These are phyloP conservation scores for Thripadectes ignobilis DNA, from an alignment of 2,797 vertebrate species.

Conservation along the genomic window DNA sequence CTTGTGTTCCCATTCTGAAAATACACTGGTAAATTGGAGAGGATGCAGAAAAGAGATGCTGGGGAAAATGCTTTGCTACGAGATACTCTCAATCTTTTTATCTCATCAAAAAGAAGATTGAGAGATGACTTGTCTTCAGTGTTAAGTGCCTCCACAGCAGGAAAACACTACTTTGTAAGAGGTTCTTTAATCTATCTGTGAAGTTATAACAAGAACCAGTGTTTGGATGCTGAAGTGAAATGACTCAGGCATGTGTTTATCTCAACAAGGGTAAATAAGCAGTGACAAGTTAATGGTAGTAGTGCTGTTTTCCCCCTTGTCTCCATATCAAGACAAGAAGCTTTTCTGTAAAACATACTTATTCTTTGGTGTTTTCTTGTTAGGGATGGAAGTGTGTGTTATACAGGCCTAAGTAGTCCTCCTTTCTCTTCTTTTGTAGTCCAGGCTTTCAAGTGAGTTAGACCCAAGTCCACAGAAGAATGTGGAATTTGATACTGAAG, in stretches of 20 bases:
- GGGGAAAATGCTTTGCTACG: neutral
- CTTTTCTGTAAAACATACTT: neutral
- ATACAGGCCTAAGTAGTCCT: neutral
- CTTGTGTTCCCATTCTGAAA: neutral
- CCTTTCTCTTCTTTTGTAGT: neutral
- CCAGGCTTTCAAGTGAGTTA: neutral
- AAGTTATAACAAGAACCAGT: neutral
- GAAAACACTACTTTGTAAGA: conserved; percentile 3
- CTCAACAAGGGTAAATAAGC: conserved; percentile 21
- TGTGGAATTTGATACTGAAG: neutral
- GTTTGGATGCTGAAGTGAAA: conserved; percentile 13
- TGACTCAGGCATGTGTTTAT: neutral
- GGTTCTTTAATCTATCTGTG: conserved; percentile 17
- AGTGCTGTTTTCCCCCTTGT: neutral
- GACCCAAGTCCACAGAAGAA: neutral
- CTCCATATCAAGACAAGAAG: neutral
- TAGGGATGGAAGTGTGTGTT: neutral
- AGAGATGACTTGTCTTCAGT: neutral
- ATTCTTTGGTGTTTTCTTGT: neutral
- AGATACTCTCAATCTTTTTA: conserved; percentile 15
- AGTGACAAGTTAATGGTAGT: neutral
- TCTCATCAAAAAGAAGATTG: conserved; percentile 11
- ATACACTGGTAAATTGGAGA: neutral
- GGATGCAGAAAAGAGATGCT: neutral
- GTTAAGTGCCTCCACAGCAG: conserved; percentile 31